phyloP scores from a whole-genome alignment of 1,140 invertebrate genomes.

The Triops longicaudatus region DNA sequence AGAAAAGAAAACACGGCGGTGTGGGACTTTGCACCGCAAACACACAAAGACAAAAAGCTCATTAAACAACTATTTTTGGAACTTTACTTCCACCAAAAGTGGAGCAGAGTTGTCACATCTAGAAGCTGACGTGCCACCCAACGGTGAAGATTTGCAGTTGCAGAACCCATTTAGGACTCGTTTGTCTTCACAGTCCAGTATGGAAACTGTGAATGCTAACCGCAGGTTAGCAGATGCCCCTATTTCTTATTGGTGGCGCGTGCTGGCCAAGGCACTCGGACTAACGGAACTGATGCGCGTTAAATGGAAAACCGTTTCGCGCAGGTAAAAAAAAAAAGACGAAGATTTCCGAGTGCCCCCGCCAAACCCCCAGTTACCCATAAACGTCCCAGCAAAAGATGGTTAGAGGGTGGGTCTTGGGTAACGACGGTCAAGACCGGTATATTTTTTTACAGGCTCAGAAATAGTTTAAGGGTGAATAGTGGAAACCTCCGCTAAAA shows the following conservation, averaged over 20 bases:
- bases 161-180: not conserved
- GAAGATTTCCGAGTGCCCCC: not conserved
- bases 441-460: not conserved
- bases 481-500: not conserved
- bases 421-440: not conserved
- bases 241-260: constrained; percentile 15
- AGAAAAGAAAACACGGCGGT: constrained; percentile 3
- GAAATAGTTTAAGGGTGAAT: not conserved
- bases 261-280: not conserved
- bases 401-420: not conserved
- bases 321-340: not conserved
- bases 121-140: not conserved
- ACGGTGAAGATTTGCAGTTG: not conserved
- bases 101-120: not conserved
- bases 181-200: not conserved
- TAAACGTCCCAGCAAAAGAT: not conserved
- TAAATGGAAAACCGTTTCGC: not conserved
- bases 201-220: not conserved
- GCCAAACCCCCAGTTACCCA: not conserved
- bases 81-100: not conserved
- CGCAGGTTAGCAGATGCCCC: not conserved
- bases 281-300: not conserved
- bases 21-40: not conserved
- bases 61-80: not conserved
- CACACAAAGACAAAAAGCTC: constrained; percentile 15